These are phyloP conservation scores for Melanotaenia duboulayi DNA, from an alignment of 2,113 vertebrate species.

Conservation along the genomic window DNA sequence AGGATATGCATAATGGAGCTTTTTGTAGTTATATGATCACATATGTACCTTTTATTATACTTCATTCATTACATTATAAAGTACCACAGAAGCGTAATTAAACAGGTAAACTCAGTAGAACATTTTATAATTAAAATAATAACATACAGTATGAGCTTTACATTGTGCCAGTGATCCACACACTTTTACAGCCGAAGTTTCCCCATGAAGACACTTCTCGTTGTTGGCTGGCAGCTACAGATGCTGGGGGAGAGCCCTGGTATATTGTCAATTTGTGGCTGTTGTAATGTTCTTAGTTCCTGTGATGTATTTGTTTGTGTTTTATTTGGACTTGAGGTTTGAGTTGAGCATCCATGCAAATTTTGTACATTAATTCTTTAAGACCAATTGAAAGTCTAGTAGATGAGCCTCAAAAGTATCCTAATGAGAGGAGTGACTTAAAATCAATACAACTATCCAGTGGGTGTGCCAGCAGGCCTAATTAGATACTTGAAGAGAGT, in stretches of 20 bases:
- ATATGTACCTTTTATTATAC: not conserved
- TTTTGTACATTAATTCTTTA: not conserved
- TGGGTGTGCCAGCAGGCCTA: slow-evolving; percentile 10
- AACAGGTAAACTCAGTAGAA: not conserved
- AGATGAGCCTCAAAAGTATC: not conserved
- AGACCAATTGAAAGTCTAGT: slow-evolving; percentile 3
- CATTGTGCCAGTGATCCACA: not conserved
- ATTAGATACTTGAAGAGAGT: slow-evolving; percentile 33
- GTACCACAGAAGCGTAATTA: not conserved
- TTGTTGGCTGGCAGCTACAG: not conserved
- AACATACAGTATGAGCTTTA: not conserved
- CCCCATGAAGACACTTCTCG: not conserved
- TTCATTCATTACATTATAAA: not conserved
- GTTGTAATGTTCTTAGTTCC: not conserved
- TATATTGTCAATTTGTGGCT: not conserved
- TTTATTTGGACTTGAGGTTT: not conserved
- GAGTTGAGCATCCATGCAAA: not conserved
- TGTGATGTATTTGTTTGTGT: not conserved
- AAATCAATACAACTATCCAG: slow-evolving; percentile 22
- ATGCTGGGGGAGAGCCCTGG: not conserved
- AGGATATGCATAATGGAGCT: not conserved
- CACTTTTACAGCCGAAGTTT: too few species aligned
- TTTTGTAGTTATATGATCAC: not conserved
- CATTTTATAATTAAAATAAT: not conserved
- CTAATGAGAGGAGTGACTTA: slow-evolving; percentile 10